These are phyloP conservation scores for Epinotia brunnichana DNA, from an alignment of 2,888 invertebrate species.

Conservation along the genomic window DNA sequence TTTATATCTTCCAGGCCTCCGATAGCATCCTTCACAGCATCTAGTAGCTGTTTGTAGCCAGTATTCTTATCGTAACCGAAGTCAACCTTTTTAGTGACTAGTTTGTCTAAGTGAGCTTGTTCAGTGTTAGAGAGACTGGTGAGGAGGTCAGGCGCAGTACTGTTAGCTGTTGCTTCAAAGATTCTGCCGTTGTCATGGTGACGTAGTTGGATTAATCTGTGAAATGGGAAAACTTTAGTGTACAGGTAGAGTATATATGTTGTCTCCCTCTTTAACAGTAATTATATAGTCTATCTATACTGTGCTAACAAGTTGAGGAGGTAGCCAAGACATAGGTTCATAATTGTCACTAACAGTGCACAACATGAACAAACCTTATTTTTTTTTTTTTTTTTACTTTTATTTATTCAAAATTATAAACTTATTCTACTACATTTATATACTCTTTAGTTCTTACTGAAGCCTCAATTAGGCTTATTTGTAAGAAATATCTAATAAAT, in stretches of 20 bases:
- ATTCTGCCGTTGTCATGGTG: constrained; percentile 60
- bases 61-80: constrained; percentile 69
- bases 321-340: no score
- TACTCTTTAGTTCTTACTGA: no score
- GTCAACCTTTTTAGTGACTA: constrained; percentile 70
- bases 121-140: constrained; percentile 58
- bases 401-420: no score
- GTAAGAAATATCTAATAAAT: no score
- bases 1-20: constrained; percentile 71
- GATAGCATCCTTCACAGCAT: constrained; percentile 73
- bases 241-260: background rate
- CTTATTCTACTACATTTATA: no score
- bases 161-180: constrained; percentile 60
- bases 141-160: constrained; percentile 57
- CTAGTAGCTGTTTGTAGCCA: constrained; percentile 70
- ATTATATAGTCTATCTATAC: background rate
- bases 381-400: no score
- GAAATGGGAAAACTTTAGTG: constrained; percentile 45
- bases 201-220: constrained; percentile 70
- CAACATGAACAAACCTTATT: no score
- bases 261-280: constrained; percentile 4
- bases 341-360: no score
- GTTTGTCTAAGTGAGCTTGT: constrained; percentile 62
- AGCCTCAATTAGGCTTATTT: no score
- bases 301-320: no score